Conservation (phyloP, 2,797 vertebrate genomes). For the Pipistrellus pygmaeus region DNA sequence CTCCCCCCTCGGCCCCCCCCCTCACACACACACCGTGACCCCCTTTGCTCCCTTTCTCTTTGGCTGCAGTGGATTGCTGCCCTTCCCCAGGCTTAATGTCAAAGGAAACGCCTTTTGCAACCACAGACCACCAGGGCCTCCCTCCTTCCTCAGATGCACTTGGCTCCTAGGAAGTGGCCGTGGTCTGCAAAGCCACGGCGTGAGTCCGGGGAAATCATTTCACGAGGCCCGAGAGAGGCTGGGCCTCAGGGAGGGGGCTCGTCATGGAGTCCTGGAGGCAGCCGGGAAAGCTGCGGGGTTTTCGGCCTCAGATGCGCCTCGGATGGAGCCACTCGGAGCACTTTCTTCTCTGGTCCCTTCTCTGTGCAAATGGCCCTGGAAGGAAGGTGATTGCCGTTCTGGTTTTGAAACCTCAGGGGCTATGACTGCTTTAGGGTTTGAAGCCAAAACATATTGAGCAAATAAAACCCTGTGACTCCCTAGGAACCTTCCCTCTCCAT, state of each 20-base stretch:
- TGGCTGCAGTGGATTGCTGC: slow-evolving; percentile 48
- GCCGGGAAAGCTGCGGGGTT: slow-evolving; percentile 84
- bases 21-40: not conserved
- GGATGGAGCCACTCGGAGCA: slow-evolving; percentile 82
- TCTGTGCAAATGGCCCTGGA: slow-evolving; percentile 85
- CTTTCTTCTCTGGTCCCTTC: slow-evolving; percentile 85
- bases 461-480: slow-evolving; percentile 78
- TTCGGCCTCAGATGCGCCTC: slow-evolving; percentile 84
- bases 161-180: slow-evolving; percentile 85
- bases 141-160: slow-evolving; percentile 87
- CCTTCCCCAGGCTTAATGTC: slow-evolving; percentile 71
- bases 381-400: slow-evolving; percentile 71
- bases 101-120: slow-evolving; percentile 84
- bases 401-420: slow-evolving; percentile 73
- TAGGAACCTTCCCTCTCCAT: slow-evolving; percentile 65
- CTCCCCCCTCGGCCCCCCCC: not conserved
- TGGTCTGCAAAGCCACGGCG: slow-evolving; percentile 85
- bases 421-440: slow-evolving; percentile 73
- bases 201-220: slow-evolving; percentile 79
- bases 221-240: slow-evolving; percentile 75
- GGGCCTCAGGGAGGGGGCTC: slow-evolving; percentile 54
- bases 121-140: slow-evolving; percentile 85
- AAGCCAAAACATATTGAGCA: slow-evolving; percentile 77
- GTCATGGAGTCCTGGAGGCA: slow-evolving; percentile 83
- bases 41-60: slow-evolving; percentile 16